Percentiles rank a stretch among this genome's conserved stretches.
Evolutionary conservation across 1,140 invertebrate species (phyloP).

Genomic region (Caenorhabditis brenneri): DNA sequence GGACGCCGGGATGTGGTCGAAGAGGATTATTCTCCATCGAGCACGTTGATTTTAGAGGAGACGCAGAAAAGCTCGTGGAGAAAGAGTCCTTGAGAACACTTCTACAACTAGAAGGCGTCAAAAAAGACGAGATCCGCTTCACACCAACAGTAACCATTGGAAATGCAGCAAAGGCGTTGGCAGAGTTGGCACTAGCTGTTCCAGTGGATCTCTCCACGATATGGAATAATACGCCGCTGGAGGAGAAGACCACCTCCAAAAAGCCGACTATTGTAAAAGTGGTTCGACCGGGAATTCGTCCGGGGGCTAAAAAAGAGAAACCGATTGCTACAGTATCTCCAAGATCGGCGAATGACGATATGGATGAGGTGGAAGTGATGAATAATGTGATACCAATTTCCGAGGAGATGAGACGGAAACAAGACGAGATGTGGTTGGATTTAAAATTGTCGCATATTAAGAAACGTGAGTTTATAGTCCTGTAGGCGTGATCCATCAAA

Average conservation of each 20-base stretch:
- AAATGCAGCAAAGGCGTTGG: slow-evolving; percentile 48
- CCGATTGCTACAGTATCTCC: slow-evolving; percentile 17
- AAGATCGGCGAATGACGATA: not conserved
- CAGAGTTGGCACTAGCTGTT: slow-evolving; percentile 36
- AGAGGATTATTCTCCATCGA: slow-evolving; percentile 42
- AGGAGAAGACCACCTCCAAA: not conserved
- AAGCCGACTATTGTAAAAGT: not conserved
- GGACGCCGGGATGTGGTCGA: slow-evolving; percentile 35
- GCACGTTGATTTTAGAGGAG: slow-evolving; percentile 5
- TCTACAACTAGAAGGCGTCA: slow-evolving; percentile 39
- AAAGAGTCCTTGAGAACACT: slow-evolving; percentile 47
- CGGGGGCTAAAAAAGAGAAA: not conserved
- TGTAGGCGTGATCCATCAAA: no score
- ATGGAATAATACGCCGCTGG: not conserved
- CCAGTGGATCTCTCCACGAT: slow-evolving; percentile 21
- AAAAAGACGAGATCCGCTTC: slow-evolving; percentile 22
- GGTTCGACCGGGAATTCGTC: not conserved
- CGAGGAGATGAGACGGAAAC: not conserved
- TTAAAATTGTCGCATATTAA: not conserved
- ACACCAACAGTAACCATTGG: slow-evolving; percentile 46
- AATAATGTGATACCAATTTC: slow-evolving; percentile 15
- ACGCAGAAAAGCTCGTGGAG: slow-evolving; percentile 19
- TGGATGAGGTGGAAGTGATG: not conserved
- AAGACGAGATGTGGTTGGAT: slow-evolving; percentile 32
- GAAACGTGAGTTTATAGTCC: not conserved